A percentile compares a stretch with the other conserved stretches of the same genome.
Conservation (phyloP, 2,888 invertebrate species). For the Catocala nupta region DNA sequence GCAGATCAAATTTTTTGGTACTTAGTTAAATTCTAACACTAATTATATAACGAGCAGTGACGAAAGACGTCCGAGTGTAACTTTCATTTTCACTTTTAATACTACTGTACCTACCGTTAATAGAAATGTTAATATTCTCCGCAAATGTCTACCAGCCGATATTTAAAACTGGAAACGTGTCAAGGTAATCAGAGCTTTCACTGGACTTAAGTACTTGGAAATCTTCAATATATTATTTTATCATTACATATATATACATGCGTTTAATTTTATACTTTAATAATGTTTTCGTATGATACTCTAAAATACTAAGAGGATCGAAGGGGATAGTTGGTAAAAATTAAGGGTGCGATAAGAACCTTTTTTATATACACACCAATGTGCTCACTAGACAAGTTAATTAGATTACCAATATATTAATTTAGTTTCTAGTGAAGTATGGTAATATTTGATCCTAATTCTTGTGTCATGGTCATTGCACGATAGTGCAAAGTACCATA, state of each 20-base stretch:
- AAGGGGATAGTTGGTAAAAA: too few relatives aligned
- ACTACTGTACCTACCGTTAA: background rate
- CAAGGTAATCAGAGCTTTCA: conserved; percentile 4
- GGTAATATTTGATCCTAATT: too few relatives aligned
- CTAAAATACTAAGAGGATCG: too few relatives aligned
- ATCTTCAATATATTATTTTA: background rate
- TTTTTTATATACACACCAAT: too few relatives aligned
- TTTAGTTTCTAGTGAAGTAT: too few relatives aligned
- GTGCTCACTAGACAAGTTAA: too few relatives aligned
- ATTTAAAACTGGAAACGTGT: background rate
- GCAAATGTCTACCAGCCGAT: background rate
- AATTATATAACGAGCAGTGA: background rate
- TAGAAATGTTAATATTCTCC: background rate
- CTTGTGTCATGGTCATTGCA: too few relatives aligned
- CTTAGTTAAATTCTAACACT: conserved; percentile 1
- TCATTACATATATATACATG: too few relatives aligned
- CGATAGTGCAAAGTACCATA: background rate
- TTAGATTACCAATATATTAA: too few relatives aligned
- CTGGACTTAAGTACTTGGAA: background rate
- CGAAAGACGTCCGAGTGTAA: background rate
- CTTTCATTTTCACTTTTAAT: background rate
- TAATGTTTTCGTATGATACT: too few relatives aligned
- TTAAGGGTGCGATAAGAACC: too few relatives aligned
- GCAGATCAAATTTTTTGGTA: background rate
- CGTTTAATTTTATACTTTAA: too few relatives aligned